These are phyloP conservation scores for Urophycis tenuis DNA, from an alignment of 2,797 vertebrate genomes.

Conservation along the genomic window DNA sequence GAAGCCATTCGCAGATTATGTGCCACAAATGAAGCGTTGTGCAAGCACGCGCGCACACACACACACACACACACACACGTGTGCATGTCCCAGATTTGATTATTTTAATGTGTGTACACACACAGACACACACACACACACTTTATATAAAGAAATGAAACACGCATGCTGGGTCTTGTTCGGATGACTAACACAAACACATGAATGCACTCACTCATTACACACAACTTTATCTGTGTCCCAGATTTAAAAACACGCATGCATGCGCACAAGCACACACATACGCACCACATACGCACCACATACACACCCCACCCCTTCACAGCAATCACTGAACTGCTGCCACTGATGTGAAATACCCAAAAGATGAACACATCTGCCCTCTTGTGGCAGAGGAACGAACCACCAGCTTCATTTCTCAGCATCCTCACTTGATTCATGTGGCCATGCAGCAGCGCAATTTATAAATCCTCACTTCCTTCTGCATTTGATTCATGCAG, in stretches of 20 bases:
- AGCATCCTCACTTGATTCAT: not conserved
- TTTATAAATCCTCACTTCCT: no score
- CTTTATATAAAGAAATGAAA: no score
- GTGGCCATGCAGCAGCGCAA: not conserved
- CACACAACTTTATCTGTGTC: not conserved
- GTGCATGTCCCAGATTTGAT: no score
- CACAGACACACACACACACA: constrained; percentile 2
- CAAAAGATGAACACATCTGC: not conserved
- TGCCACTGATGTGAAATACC: not conserved
- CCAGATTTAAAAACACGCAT: not conserved
- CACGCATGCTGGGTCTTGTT: no score
- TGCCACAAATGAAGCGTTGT: not conserved
- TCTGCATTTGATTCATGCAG: no score
- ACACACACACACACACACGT: no score
- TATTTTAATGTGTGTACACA: no score
- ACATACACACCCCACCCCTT: constrained; percentile 2
- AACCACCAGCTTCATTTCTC: not conserved
- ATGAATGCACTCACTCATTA: not conserved
- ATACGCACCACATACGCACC: constrained; percentile 1
- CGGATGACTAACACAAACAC: not conserved
- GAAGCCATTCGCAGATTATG: constrained; percentile 71
- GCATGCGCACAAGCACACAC: constrained; percentile 15
- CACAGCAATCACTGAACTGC: not conserved
- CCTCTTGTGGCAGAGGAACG: not conserved
- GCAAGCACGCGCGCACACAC: not conserved